Percentiles rank a stretch among this genome's conserved stretches.
These are phyloP conservation scores for Romanogobio albipinnatus DNA, from an alignment of 2,113 vertebrate species.

Conservation along the genomic window DNA sequence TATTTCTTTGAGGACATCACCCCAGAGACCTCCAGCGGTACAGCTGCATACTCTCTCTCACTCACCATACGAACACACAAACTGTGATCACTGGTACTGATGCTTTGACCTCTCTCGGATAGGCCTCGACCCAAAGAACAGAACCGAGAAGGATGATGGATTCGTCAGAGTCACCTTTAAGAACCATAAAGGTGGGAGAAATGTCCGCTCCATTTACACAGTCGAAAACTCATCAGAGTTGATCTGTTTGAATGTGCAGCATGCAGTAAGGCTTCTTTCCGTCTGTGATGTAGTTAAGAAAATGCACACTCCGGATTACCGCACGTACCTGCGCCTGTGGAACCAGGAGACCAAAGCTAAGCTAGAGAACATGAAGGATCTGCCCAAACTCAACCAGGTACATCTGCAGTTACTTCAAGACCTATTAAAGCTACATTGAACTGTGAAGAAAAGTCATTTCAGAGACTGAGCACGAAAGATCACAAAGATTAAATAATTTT, in stretches of 20 bases:
- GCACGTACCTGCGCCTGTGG: constrained; percentile 92
- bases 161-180: constrained; percentile 94
- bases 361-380: constrained; percentile 84
- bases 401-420: background rate
- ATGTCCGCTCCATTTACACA: background rate
- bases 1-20: constrained; percentile 99
- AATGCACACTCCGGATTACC: constrained; percentile 86
- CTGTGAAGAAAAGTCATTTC: background rate
- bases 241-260: background rate
- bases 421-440: background rate
- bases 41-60: background rate
- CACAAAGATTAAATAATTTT: background rate
- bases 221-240: background rate
- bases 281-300: constrained; percentile 82
- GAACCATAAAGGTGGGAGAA: constrained; percentile 85
- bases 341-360: constrained; percentile 88
- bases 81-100: background rate
- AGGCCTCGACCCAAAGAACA: constrained; percentile 84
- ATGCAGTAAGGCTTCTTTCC: background rate
- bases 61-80: background rate
- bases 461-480: background rate
- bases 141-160: constrained; percentile 85
- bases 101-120: constrained; percentile 49
- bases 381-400: constrained; percentile 96
- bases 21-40: constrained; percentile 91